phyloP scores from a whole-genome alignment of 2,888 invertebrate species.

The Aphrophora alni region DNA sequence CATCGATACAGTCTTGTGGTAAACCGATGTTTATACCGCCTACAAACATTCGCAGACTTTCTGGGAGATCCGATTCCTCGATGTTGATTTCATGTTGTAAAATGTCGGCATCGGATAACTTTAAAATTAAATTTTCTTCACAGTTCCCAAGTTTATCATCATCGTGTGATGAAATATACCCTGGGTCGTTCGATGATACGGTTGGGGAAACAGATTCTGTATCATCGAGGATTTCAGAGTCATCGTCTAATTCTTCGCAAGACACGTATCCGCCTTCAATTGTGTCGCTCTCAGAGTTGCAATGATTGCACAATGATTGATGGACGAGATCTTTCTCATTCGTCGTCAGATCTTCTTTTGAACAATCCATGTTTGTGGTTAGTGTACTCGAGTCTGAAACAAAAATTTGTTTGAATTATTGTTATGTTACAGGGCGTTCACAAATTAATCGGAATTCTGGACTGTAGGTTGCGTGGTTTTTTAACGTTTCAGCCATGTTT shows the following conservation, averaged over 20 bases:
- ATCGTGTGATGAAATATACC: slow-evolving; percentile 18
- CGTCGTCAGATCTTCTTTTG: background rate
- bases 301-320: background rate
- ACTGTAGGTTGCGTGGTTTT: too few species aligned
- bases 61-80: background rate
- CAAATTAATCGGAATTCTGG: too few species aligned
- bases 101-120: background rate
- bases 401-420: background rate
- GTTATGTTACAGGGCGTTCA: too few species aligned
- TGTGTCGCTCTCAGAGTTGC: background rate
- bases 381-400: background rate
- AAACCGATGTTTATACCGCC: slow-evolving; percentile 15
- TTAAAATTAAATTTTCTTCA: background rate
- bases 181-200: slow-evolving; percentile 11
- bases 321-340: background rate
- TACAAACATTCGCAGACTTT: background rate
- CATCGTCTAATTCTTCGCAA: slow-evolving; percentile 19
- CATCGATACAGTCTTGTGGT: slow-evolving; percentile 41
- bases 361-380: background rate
- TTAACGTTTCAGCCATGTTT: too few species aligned
- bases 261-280: background rate
- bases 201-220: background rate
- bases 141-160: background rate
- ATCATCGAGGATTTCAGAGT: background rate
- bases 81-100: background rate